phyloP scores from a whole-genome alignment of 1,140 invertebrate species.

The Coelopa frigida region DNA sequence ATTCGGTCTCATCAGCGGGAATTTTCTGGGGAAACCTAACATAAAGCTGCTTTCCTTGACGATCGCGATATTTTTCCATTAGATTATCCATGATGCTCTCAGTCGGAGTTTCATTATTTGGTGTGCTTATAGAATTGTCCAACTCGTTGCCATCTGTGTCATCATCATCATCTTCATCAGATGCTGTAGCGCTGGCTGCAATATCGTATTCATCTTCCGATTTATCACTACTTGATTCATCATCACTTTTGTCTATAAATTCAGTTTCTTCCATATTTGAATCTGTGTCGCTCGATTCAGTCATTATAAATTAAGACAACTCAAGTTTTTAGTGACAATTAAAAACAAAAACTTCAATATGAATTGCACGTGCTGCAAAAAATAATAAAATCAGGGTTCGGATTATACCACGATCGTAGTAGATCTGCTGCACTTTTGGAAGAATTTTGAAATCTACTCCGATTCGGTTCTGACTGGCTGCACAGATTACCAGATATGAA shows the following conservation, averaged over 20 bases:
- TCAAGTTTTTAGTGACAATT: background rate
- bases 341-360: background rate
- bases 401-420: too few species aligned
- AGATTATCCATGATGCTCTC: conserved; percentile 27
- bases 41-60: conserved; percentile 31
- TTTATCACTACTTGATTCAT: too few species aligned
- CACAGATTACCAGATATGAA: too few species aligned
- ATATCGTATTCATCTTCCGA: background rate
- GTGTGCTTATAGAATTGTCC: conserved; percentile 13
- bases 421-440: too few species aligned
- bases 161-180: conserved; percentile 21
- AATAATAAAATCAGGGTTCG: too few species aligned
- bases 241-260: conserved; percentile 14
- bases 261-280: background rate
- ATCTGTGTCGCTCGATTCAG: background rate
- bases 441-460: too few species aligned
- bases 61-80: conserved; percentile 28
- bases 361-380: too few species aligned
- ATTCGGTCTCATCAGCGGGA: conserved; percentile 25
- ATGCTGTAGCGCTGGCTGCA: conserved; percentile 15
- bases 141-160: conserved; percentile 12
- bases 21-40: conserved; percentile 34
- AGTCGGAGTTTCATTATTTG: too few species aligned
- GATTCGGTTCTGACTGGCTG: too few species aligned
- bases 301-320: background rate